Conservation (phyloP, 2,113 vertebrate species). For the Corvus cornix region DNA sequence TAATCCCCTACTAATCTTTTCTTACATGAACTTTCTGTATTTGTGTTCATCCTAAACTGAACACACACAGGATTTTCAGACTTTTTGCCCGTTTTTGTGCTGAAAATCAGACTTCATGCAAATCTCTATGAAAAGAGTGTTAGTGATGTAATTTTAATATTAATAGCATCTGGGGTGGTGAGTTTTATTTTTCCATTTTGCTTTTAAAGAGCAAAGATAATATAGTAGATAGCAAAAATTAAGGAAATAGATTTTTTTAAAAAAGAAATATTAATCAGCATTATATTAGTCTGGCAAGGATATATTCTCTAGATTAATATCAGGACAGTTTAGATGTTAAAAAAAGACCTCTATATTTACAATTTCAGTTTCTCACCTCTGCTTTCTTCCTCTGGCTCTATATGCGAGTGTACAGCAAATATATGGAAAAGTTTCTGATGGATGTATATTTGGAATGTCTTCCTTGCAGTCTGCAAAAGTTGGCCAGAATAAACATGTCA, state of each 20-base stretch:
- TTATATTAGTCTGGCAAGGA: background rate
- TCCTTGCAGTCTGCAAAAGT: background rate
- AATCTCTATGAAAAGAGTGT: background rate
- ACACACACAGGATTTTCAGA: background rate
- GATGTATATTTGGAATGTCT: background rate
- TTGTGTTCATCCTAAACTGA: background rate
- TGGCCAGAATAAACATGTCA: background rate
- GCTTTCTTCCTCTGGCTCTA: background rate
- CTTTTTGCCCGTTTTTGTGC: background rate
- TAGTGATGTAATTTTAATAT: background rate
- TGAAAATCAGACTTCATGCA: background rate
- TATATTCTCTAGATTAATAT: background rate
- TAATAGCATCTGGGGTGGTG: background rate
- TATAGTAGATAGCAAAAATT: background rate
- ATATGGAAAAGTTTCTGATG: background rate
- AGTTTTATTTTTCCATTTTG: background rate
- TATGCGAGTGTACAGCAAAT: background rate
- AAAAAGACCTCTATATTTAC: background rate
- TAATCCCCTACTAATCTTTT: background rate
- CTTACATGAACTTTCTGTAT: background rate
- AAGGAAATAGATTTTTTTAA: background rate
- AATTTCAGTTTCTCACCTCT: background rate
- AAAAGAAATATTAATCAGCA: background rate
- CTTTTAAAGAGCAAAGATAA: background rate
- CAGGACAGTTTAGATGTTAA: background rate